A percentile compares a stretch with the other conserved stretches of the same genome.
Evolutionary conservation across 2,113 vertebrate genomes (phyloP).

Genomic region (Bostrychus sinensis): DNA sequence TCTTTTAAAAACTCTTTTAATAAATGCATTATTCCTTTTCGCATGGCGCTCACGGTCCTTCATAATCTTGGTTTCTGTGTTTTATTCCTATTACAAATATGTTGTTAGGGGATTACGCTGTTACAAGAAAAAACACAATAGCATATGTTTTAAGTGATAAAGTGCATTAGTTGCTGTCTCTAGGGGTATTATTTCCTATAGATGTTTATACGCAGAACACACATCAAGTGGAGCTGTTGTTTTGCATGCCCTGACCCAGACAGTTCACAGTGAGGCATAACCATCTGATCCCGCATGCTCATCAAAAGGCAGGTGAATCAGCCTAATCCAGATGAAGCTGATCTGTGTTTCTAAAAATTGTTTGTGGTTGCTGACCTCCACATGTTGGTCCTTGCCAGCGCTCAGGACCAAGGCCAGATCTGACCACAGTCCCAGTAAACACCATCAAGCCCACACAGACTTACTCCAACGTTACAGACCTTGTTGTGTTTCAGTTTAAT

Average conservation of each 20-base stretch:
- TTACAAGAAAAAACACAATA: neutral
- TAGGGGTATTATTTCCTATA: no score
- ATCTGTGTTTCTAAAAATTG: conserved; percentile 44
- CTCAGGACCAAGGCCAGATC: conserved; percentile 32
- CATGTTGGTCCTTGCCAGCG: conserved; percentile 16
- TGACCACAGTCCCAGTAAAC: conserved; percentile 27
- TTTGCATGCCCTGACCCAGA: no score
- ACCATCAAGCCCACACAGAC: conserved; percentile 33
- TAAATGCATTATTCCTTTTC: no score
- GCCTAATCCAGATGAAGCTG: conserved; percentile 34
- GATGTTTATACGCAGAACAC: no score
- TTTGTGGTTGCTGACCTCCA: conserved; percentile 35
- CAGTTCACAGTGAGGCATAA: conserved; percentile 37
- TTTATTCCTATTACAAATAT: no score
- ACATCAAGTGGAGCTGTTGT: no score
- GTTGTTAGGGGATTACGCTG: no score
- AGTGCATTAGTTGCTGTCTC: conserved; percentile 25
- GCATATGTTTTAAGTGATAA: neutral
- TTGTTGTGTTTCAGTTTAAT: neutral
- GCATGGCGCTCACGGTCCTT: no score
- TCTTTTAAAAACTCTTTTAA: no score
- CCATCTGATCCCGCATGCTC: conserved; percentile 44
- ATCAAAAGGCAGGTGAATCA: conserved; percentile 42
- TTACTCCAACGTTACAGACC: neutral
- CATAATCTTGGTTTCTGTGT: no score